Percentiles rank a stretch among this genome's conserved stretches.
Conservation (phyloP, 1,140 invertebrate genomes). For the Venturia canescens region DNA sequence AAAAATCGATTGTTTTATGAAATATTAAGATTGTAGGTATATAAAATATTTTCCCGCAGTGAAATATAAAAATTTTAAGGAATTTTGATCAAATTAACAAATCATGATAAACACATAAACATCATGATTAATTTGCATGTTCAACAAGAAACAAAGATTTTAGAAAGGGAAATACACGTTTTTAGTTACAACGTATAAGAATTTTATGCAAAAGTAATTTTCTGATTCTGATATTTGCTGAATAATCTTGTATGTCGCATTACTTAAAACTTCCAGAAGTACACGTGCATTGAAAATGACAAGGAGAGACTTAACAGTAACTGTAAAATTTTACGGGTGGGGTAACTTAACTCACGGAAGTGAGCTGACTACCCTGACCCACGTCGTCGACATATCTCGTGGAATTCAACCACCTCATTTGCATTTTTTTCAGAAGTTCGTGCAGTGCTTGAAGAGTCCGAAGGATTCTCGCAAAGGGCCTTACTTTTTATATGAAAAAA, state of each 20-base stretch:
- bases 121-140: too few relatives aligned
- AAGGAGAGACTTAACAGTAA: slow-evolving; percentile 8
- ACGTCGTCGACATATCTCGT: slow-evolving; percentile 10
- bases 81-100: too few relatives aligned
- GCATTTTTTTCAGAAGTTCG: slow-evolving; percentile 20
- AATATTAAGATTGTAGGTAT: too few relatives aligned
- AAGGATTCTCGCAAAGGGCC: background rate
- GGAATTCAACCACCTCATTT: slow-evolving; percentile 36
- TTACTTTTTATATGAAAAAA: background rate
- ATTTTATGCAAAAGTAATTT: background rate
- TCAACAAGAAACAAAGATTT: too few relatives aligned
- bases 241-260: background rate
- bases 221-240: background rate
- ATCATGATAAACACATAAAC: too few relatives aligned
- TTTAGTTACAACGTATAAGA: background rate
- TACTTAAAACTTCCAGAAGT: background rate
- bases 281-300: background rate
- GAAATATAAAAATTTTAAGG: too few relatives aligned
- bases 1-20: too few relatives aligned
- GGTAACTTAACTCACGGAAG: background rate
- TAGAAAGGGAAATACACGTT: background rate
- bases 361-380: background rate
- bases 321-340: slow-evolving; percentile 15
- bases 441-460: background rate
- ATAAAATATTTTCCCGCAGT: too few relatives aligned